phyloP scores from a whole-genome alignment of 2,888 invertebrate species.

The Iphiclides podalirius region DNA sequence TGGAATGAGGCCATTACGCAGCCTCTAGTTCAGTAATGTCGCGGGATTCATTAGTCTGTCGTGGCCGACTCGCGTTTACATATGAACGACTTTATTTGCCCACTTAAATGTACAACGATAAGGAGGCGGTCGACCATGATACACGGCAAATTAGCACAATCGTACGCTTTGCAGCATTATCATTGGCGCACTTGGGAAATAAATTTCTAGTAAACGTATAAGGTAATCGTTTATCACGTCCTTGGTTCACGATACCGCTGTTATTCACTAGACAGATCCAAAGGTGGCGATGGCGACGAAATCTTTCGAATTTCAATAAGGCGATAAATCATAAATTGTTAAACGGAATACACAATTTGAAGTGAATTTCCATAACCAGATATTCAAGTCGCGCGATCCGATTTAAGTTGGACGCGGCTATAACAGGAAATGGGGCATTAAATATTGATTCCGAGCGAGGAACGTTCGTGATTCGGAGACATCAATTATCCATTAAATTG shows the following conservation, averaged over 20 bases:
- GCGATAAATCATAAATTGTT: slow-evolving; percentile 9
- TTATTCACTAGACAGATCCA: slow-evolving; percentile 6
- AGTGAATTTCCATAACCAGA: slow-evolving; percentile 19
- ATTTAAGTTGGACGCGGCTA: slow-evolving; percentile 13
- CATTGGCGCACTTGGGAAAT: slow-evolving; percentile 20
- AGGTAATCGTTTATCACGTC: slow-evolving; percentile 8
- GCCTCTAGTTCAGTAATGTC: slow-evolving; percentile 36
- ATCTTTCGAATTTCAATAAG: slow-evolving; percentile 6
- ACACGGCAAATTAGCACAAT: slow-evolving; percentile 38
- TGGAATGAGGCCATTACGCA: slow-evolving; percentile 44
- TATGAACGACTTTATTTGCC: slow-evolving; percentile 26
- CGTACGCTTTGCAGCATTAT: slow-evolving; percentile 3
- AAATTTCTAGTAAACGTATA: slow-evolving; percentile 21
- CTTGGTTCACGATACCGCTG: slow-evolving; percentile 14
- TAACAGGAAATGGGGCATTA: slow-evolving; percentile 36
- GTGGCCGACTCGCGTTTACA: slow-evolving; percentile 29
- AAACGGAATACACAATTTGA: slow-evolving; percentile 7
- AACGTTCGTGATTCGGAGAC: slow-evolving; percentile 35
- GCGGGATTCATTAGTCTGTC: slow-evolving; percentile 36
- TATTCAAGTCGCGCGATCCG: slow-evolving; percentile 19
- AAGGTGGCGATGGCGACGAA: neutral
- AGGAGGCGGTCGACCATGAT: slow-evolving; percentile 42
- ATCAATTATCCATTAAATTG: slow-evolving; percentile 33
- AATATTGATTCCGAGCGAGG: slow-evolving; percentile 40
- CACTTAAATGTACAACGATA: slow-evolving; percentile 36